Evolutionary conservation across 2,888 invertebrate species (phyloP), one percentile per base, ranked within the genome.

Genomic region (Apodemia duryi): DNA sequence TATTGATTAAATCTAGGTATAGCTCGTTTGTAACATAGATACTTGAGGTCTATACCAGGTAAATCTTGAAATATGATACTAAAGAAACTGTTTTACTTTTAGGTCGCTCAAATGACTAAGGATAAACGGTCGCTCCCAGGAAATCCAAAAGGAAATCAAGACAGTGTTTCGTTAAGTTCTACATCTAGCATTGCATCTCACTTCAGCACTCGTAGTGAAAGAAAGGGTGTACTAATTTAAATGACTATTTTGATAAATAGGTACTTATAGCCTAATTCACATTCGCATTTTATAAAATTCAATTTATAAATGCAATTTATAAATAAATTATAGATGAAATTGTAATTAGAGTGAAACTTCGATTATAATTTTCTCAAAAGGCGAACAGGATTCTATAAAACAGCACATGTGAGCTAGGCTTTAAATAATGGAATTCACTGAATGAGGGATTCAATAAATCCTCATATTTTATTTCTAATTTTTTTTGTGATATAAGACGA

Each of bases 151-250:
- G 69, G 73, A 28, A 83, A 78, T 65, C 77, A 78, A 68, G 79
- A 85, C 13, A 65, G 74, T 67, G 64, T 74, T 21, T 75, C 70
- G 62, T 3, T 57, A 11, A 75, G 72, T 65, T 62, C 67, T 13
- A 76, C 74, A 57, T 67, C 77, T 32, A 77, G 72, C 66, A 74
- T 79, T 54, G 75, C 74, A 62, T 72, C 78, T 43, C 81, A 79
- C 7, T 82, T 77, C 67, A 77, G 84, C 43, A 46, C 28, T 11
- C 54, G 54, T 11, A 54, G 54, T 54, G 86, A 84, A 32, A 82
- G 91, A 63, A 91, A 90, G 73, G 91, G 90, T 57, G 91, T 91
- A 11, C 81, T 91, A 32, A 91, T 91, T 70, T 88, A 54, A 13
- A 13, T 3, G 3, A 13, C 46, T 46, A 13, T 13, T 10, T 43